A percentile compares a stretch with the other conserved stretches of the same genome.
phyloP scores from a whole-genome alignment of 2,797 vertebrate species.

The Falco berigora region DNA sequence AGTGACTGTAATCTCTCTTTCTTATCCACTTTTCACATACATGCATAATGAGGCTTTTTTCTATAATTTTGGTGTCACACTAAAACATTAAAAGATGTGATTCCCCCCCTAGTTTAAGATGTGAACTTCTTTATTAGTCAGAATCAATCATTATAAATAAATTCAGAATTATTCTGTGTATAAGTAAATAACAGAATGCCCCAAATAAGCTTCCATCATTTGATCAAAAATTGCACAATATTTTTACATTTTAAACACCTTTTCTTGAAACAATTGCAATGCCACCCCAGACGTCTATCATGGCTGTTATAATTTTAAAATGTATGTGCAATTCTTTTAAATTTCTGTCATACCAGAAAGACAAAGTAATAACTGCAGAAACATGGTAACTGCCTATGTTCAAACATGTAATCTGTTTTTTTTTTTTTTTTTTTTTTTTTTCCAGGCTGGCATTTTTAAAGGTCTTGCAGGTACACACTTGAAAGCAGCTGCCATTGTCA shows the following conservation, averaged over 20 bases:
- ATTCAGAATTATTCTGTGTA: not conserved
- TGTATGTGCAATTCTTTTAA: not conserved
- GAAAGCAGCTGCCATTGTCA: conserved; percentile 49
- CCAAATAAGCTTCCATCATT: not conserved
- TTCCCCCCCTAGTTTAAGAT: not conserved
- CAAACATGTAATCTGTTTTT: not conserved
- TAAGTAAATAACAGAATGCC: not conserved
- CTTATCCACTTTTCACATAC: conserved; percentile 45
- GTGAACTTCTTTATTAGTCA: not conserved
- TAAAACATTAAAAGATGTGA: conserved; percentile 14
- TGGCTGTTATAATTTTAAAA: not conserved
- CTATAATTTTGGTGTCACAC: conserved; percentile 36
- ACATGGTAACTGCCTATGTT: not conserved
- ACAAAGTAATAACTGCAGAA: conserved; percentile 8
- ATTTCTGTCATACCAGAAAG: conserved; percentile 3
- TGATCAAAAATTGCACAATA: not conserved
- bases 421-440: not conserved
- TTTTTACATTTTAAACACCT: not conserved
- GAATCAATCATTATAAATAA: not conserved
- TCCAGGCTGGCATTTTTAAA: conserved; percentile 1
- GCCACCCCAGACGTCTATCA: not conserved
- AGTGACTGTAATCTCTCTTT: conserved; percentile 50
- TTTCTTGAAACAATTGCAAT: not conserved
- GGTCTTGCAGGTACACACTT: conserved; percentile 9
- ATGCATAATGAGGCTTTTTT: conserved; percentile 38